Evolutionary conservation across 2,888 invertebrate genomes (phyloP).

Genomic region (Drosophila differens): DNA sequence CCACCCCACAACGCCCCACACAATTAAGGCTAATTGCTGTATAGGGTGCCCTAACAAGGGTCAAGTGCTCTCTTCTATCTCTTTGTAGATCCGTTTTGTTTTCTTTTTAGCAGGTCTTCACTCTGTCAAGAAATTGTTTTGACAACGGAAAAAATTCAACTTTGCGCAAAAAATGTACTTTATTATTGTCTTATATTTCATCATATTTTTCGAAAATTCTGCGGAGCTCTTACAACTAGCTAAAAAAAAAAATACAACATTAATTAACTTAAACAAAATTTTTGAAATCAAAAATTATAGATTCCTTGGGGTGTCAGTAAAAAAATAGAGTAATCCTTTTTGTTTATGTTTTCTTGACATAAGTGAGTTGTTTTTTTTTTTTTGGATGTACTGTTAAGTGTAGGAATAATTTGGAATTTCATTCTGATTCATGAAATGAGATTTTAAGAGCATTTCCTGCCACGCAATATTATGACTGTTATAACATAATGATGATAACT

Average conservation of each 20-base stretch:
- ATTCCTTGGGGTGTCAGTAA: background rate
- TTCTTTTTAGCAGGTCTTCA: background rate
- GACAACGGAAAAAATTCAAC: background rate
- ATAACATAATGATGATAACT: background rate
- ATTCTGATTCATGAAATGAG: background rate
- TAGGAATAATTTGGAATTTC: background rate
- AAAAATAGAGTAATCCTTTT: background rate
- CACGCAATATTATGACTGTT: background rate
- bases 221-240: background rate
- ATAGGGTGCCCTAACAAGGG: conserved; percentile 46
- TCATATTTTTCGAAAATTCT: background rate
- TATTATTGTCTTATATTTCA: background rate
- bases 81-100: conserved; percentile 33
- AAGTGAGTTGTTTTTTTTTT: background rate
- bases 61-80: conserved; percentile 56
- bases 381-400: background rate
- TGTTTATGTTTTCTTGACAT: background rate
- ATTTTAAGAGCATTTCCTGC: background rate
- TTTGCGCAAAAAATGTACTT: background rate
- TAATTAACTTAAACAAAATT: background rate
- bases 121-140: background rate
- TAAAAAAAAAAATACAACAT: background rate
- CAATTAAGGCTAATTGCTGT: conserved; percentile 64
- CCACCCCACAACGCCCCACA: conserved; percentile 1
- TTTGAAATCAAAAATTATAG: background rate